Evolutionary conservation across 2,797 vertebrate species (phyloP), one percentile per base, ranked within the genome.

Genomic region (Sebastes dallii): DNA sequence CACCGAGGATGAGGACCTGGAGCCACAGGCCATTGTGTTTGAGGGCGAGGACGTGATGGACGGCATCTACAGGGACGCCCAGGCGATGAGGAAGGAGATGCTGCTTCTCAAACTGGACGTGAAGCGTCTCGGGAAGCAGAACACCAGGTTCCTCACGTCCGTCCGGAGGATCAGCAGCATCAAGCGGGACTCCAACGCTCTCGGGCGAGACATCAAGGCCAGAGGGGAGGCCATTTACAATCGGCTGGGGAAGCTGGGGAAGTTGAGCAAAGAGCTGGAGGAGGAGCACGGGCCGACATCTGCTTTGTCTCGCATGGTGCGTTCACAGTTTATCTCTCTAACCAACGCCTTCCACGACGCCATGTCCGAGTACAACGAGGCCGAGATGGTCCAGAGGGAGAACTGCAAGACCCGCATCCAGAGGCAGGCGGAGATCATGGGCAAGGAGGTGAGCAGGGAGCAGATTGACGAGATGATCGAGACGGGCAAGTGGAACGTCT

Each of bases 401-500:
- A 99, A 99, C 94, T 99, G 98, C 95, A 98, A 98, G 95, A 95
- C 95, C 25, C 97, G 98, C 78, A 99, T 99, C 89, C 98, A 98
- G 94, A 94, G 98, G 71, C 98, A 99, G 78, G 96, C 98, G 1
- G 97, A 98, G 94, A 99, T 99, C 90, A 97, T 99, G 98, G 98
- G 99, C 76, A 97, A 96, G 87, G 97, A 99, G 46, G 94, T 99
- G 78, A 97, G 94, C 66, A 88, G 96, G 11, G 96, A 97, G 69
- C 96, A 99, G 95, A 97, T 99, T 4, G 98, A 99, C 56, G 97
- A 98, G 83, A 99, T 99, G 97, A 97, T 98, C 1, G 98, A 99
- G 93, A 97, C 97, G 56, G 97, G 97, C 72, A 98, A 96, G 91
- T 99, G 97, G 96, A 98, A 98, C 14, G 96, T 99, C 42, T 99